Evolutionary conservation across 2,888 invertebrate species (phyloP), one percentile per base, ranked within the genome.

Genomic region (Heliconius aoede): DNA sequence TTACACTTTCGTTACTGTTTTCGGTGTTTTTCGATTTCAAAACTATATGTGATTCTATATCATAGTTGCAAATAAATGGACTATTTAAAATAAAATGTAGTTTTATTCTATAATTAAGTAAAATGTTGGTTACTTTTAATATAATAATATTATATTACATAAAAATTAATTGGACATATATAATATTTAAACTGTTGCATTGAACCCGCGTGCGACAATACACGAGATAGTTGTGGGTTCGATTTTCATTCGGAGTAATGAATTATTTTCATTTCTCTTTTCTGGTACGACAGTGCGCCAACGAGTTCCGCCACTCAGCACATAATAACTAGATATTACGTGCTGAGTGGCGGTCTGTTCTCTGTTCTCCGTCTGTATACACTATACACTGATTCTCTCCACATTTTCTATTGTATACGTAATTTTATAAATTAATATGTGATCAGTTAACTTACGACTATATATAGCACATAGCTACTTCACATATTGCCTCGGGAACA

Each of bases 31-130:
- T 84, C 78, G 80, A 80, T 83, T 82, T 83, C 81, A 81, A 46
- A 83, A 86, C 81, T 84, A 83, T 82, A 84, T 84, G 85, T 86
- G 82, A 84, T 85, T 85, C 80, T 79, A 82, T 82, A 82, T 82
- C 79, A 84, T 86, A 86, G 86, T 84, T 86, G 84, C 80, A 83
- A 86, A 85, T 85, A 84, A 85, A 86, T 74, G 55, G 72, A 81
- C 26, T 78, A 77, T 81, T 81, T 78, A 81, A 83, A 80, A 77
- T 76, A 69, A 78, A 78, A 64, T 72, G 73, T 51, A 58, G 75
- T 76, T 79, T 76, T 81, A 77, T 78, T 78, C 4, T 7, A 61
- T 28, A 13, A 21, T 21, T 5, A 51, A 21, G 18, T 21, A 51
- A 51, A 21, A 21, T 51, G 51, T 51, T 51, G 36, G 13, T 40